Conservation (phyloP, 2,113 vertebrate genomes). For the Pachycephala philippinensis region DNA sequence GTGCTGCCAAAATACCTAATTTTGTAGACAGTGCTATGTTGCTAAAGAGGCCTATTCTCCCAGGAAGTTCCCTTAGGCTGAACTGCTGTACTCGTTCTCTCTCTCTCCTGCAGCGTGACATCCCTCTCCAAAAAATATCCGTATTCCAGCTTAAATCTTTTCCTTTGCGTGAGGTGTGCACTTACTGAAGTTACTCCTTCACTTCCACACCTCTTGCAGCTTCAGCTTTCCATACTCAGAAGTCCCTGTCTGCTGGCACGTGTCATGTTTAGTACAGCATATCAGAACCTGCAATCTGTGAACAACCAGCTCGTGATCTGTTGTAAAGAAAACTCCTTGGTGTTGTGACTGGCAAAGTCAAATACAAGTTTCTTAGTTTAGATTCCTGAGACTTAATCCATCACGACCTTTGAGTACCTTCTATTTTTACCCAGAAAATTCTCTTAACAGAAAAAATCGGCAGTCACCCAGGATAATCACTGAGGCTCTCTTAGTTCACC, state of each 20-base stretch:
- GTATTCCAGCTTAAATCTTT: background rate
- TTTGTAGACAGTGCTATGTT: background rate
- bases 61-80: background rate
- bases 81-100: background rate
- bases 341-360: background rate
- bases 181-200: background rate
- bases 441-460: background rate
- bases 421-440: constrained; percentile 11
- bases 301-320: background rate
- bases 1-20: background rate
- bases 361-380: background rate
- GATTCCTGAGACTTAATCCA: constrained; percentile 6
- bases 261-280: background rate
- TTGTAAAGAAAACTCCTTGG: background rate
- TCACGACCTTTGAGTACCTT: background rate
- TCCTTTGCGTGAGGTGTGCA: background rate
- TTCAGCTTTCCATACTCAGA: background rate
- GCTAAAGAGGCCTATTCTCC: background rate
- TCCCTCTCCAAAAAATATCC: background rate
- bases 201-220: background rate
- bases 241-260: background rate
- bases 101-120: background rate
- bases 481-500: background rate
- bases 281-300: background rate
- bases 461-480: background rate